phyloP scores from a whole-genome alignment of 2,113 vertebrate species.

The Mandrillus leucophaeus region DNA sequence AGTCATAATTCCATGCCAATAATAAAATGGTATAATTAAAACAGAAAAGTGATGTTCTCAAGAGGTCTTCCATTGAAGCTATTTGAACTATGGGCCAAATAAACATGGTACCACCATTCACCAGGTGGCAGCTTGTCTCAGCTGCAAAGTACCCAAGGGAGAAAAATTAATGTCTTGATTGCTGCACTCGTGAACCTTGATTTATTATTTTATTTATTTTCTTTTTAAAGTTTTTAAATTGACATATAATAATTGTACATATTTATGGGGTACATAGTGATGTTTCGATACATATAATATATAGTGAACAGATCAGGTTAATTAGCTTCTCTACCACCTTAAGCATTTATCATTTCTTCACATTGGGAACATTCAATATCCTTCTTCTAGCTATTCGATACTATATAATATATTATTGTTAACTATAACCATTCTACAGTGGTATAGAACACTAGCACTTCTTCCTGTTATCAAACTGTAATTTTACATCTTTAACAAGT shows the following conservation, averaged over 20 bases:
- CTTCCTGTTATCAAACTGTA: background rate
- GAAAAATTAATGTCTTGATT: background rate
- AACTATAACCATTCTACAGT: background rate
- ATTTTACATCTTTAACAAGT: background rate
- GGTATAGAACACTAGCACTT: background rate
- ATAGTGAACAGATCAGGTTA: background rate
- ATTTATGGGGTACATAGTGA: background rate
- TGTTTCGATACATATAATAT: background rate
- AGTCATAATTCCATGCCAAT: constrained; percentile 35
- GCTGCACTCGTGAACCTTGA: background rate
- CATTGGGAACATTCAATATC: background rate
- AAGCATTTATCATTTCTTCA: background rate
- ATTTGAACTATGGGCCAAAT: background rate
- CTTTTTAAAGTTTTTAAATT: background rate
- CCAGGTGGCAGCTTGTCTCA: background rate
- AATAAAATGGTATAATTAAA: constrained; percentile 42
- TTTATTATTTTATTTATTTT: background rate
- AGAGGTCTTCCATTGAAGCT: background rate
- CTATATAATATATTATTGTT: background rate
- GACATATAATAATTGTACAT: background rate
- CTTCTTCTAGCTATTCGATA: background rate
- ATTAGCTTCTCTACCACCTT: background rate
- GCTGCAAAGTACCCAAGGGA: background rate
- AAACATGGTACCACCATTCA: background rate
- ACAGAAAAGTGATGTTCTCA: background rate